phyloP scores from a whole-genome alignment of 2,888 invertebrate species.

The Plutella xylostella region DNA sequence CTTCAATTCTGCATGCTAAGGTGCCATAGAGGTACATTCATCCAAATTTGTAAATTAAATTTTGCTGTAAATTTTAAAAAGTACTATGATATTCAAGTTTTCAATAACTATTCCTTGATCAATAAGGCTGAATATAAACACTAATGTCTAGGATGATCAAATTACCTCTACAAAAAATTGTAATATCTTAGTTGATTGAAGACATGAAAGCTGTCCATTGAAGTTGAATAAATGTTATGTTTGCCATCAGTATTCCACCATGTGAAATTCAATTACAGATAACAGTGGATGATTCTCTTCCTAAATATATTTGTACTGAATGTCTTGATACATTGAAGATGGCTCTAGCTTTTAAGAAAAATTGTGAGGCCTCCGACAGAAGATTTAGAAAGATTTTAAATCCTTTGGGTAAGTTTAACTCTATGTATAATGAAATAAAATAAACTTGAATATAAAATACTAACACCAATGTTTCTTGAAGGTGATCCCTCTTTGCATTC shows the following conservation, averaged over 20 bases:
- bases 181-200: no score
- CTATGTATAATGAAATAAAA: background rate
- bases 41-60: no score
- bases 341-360: slow-evolving; percentile 45
- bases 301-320: slow-evolving; percentile 53
- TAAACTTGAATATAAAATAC: background rate
- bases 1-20: no score
- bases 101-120: background rate
- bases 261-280: no score
- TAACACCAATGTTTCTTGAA: slow-evolving; percentile 19
- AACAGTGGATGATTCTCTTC: slow-evolving; percentile 46
- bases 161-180: no score
- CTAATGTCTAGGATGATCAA: no score
- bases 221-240: no score
- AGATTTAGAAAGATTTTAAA: slow-evolving; percentile 51
- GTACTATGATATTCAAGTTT: background rate
- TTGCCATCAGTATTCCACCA: no score
- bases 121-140: no score
- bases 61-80: no score
- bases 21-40: no score
- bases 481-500: slow-evolving; percentile 47
- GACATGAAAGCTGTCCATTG: no score
- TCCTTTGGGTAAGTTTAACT: slow-evolving; percentile 40
- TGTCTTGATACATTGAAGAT: slow-evolving; percentile 46
- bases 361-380: slow-evolving; percentile 48